Conservation (phyloP, 2,888 invertebrate species). For the Coelogynopora nodosa region DNA sequence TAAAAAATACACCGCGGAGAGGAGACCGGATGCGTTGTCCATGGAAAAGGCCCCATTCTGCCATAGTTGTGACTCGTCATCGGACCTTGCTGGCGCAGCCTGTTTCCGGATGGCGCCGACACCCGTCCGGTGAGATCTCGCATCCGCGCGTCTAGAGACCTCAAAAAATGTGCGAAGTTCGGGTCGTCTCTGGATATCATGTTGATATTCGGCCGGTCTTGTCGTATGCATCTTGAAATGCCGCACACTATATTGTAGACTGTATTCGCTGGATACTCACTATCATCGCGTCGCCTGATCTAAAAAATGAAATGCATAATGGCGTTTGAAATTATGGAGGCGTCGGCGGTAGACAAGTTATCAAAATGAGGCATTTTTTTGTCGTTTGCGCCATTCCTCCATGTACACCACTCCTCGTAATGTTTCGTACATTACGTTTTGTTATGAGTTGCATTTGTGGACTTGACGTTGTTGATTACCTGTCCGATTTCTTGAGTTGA, state of each 20-base stretch:
- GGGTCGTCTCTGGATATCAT: constrained; percentile 21
- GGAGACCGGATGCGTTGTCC: constrained; percentile 19
- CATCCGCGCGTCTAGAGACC: constrained; percentile 20
- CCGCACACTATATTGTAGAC: constrained; percentile 31
- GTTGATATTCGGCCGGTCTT: constrained; percentile 20
- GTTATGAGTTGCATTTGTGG: constrained; percentile 6
- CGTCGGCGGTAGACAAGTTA: not conserved
- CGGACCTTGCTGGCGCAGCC: constrained; percentile 25
- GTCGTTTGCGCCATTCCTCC: constrained; percentile 33
- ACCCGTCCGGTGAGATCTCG: constrained; percentile 27
- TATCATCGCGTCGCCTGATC: constrained; percentile 25
- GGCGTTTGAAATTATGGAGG: constrained; percentile 20
- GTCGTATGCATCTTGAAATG: constrained; percentile 17
- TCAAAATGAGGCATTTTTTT: constrained; percentile 5
- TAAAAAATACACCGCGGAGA: constrained; percentile 23
- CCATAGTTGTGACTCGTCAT: constrained; percentile 21
- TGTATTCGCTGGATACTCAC: constrained; percentile 32
- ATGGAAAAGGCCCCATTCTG: not conserved
- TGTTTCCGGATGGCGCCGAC: constrained; percentile 31
- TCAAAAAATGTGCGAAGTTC: not conserved
- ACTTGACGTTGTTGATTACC: constrained; percentile 13
- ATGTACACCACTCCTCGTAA: constrained; percentile 8
- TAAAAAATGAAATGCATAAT: constrained; percentile 15
- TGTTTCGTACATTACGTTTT: constrained; percentile 15
- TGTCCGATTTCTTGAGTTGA: not conserved